These are phyloP conservation scores for Triops longicaudatus DNA, from an alignment of 1,140 invertebrate species.

Conservation along the genomic window DNA sequence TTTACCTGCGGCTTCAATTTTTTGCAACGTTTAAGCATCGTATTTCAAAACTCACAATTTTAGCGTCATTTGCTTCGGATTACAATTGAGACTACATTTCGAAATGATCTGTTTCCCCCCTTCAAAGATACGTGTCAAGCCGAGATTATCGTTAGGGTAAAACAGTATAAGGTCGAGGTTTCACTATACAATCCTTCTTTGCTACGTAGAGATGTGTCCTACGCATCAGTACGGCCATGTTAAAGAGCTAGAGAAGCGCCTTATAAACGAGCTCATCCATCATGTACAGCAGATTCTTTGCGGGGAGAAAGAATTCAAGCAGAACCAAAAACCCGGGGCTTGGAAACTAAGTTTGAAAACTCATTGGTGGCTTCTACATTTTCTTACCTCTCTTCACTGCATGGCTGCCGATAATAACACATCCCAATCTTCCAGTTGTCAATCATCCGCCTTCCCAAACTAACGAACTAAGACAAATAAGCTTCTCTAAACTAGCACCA, in stretches of 20 bases:
- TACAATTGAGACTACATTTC: too few species aligned
- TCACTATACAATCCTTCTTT: too few species aligned
- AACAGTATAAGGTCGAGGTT: too few species aligned
- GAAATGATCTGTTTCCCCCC: too few species aligned
- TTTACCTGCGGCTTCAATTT: too few species aligned
- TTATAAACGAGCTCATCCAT: constrained; percentile 7
- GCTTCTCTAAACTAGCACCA: not conserved
- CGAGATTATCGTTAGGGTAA: too few species aligned
- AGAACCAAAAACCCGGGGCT: not conserved
- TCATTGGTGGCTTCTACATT: not conserved
- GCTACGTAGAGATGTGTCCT: too few species aligned
- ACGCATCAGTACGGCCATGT: not conserved
- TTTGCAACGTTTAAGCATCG: too few species aligned
- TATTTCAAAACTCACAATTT: too few species aligned
- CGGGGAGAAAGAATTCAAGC: not conserved
- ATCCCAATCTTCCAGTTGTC: not conserved
- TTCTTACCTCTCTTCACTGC: not conserved
- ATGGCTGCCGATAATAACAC: constrained; percentile 14
- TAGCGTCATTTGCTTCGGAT: too few species aligned
- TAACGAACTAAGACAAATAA: not conserved
- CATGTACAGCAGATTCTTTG: not conserved
- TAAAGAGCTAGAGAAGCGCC: not conserved
- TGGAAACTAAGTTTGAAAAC: not conserved
- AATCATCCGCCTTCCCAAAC: not conserved
- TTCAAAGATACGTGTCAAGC: too few species aligned